A percentile compares a stretch with the other conserved stretches of the same genome.
Conservation (phyloP, 2,113 vertebrate species). For the Isichthys henryi region DNA sequence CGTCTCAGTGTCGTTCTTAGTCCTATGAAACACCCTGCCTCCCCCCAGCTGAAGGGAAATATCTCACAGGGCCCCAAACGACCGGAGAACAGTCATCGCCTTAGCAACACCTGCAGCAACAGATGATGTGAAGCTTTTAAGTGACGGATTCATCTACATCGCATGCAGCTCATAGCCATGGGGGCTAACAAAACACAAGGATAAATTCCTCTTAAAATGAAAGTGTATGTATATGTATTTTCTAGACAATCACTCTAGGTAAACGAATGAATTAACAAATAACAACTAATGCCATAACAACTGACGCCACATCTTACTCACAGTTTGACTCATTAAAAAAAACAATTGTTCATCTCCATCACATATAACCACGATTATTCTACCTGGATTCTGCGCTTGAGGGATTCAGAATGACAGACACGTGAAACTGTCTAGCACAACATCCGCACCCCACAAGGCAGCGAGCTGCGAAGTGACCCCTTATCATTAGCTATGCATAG, state of each 20-base stretch:
- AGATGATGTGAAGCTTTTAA: not conserved
- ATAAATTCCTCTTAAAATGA: not conserved
- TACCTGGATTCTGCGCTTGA: not conserved
- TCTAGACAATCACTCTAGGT: not conserved
- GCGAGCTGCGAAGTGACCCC: not conserved
- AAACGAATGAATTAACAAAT: not conserved
- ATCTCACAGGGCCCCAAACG: not conserved
- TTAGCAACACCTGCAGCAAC: not conserved
- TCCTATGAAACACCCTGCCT: not conserved
- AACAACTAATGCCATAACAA: not conserved
- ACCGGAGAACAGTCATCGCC: not conserved
- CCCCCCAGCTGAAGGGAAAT: not conserved
- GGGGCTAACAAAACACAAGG: not conserved
- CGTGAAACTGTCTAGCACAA: not conserved
- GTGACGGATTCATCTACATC: not conserved
- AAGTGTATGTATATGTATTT: not conserved
- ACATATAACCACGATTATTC: not conserved
- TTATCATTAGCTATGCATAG: slow-evolving; percentile 9
- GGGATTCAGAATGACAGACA: not conserved
- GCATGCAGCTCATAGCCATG: not conserved
- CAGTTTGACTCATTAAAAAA: not conserved
- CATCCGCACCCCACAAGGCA: not conserved
- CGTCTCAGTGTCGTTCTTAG: not conserved
- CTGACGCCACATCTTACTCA: not conserved
- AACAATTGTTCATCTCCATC: not conserved